Conservation (phyloP, 2,797 vertebrate species). For the Hybognathus amarus region DNA sequence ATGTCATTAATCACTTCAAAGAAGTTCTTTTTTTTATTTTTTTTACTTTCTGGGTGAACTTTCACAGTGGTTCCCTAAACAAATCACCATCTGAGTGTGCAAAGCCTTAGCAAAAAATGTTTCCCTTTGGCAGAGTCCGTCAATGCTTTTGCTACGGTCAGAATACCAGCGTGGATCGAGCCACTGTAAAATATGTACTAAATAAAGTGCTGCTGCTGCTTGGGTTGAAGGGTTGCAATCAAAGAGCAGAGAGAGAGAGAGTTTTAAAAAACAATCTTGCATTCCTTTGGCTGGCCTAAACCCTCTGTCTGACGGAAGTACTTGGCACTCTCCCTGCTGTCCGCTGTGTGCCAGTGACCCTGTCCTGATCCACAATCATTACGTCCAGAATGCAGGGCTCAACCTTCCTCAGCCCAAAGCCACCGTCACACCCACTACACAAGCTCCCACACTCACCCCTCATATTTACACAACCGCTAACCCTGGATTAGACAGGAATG, state of each 20-base stretch:
- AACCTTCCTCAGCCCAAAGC: slow-evolving; percentile 60
- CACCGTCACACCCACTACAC: slow-evolving; percentile 61
- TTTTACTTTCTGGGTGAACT: slow-evolving; percentile 9
- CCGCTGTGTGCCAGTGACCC: slow-evolving; percentile 33
- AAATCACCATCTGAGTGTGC: slow-evolving; percentile 37
- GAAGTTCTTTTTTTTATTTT: neutral
- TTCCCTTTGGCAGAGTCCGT: slow-evolving; percentile 20
- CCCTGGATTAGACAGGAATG: slow-evolving; percentile 72
- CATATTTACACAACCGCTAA: slow-evolving; percentile 75
- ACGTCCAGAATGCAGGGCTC: slow-evolving; percentile 46
- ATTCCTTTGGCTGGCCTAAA: slow-evolving; percentile 57
- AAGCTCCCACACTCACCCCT: slow-evolving; percentile 69
- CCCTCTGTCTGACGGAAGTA: slow-evolving; percentile 43
- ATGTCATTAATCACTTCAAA: slow-evolving; percentile 4
- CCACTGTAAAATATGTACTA: slow-evolving; percentile 59
- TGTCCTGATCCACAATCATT: slow-evolving; percentile 44
- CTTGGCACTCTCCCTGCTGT: slow-evolving; percentile 31
- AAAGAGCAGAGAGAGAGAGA: slow-evolving; percentile 47
- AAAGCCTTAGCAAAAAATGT: slow-evolving; percentile 32
- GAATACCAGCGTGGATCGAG: slow-evolving; percentile 47
- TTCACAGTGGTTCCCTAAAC: neutral
- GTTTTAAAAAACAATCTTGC: neutral
- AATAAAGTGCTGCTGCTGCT: slow-evolving; percentile 48
- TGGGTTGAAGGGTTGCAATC: slow-evolving; percentile 41
- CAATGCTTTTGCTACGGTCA: slow-evolving; percentile 33